Base-by-base conservation (phyloP, 2,888 invertebrate genomes). In the Nemotelus nigrinus region DNA sequence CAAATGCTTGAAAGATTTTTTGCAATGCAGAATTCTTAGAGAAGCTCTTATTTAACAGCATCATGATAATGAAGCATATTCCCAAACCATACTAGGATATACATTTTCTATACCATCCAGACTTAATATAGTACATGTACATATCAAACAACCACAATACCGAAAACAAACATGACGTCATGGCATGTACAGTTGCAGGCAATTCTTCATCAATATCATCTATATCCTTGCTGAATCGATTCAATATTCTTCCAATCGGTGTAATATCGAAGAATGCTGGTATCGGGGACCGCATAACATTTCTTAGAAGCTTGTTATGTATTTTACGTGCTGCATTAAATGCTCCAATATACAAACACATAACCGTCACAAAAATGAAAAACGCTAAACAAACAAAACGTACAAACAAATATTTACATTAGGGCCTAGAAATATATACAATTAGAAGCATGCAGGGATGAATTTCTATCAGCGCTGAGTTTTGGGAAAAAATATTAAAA, bases 211-310 rank as follows among this genome's bases (percentile, higher is more conserved):
- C 93, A 82, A 92, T 85, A 81, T 89, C 89, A 83, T 91, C 90
- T 83, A 92, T 87, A 86, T 93, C 93, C 87, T 90, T 91, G 82
- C 91, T 90, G 85, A 93, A 92, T 82, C 92, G 89, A 87, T 91
- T 91, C 75, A 93, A 87, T 81, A 93, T 89, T 83, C 93, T 89
- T 83, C 93, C 93, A 80, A 89, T 83, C 5, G 93, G 93, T 81
- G 92, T 91, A 81, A 90, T 88, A 85, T 93, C 93, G 87, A 93
- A 93, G 88, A 93, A 93, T 81, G 89, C 89, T 88, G 91, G 90
- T 79, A 85, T 80, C 70, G 92, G 92, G 82, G 89, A 90, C 82
- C 89, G 89, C 76, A 93, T 87, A 81, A 92, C 87, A 82, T 88
- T 88, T 74, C 84, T 81, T 81, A 93, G 86, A 82, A 92, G 87